Base-by-base conservation (phyloP, 2,888 invertebrate species). In the Blera fallax region DNA sequence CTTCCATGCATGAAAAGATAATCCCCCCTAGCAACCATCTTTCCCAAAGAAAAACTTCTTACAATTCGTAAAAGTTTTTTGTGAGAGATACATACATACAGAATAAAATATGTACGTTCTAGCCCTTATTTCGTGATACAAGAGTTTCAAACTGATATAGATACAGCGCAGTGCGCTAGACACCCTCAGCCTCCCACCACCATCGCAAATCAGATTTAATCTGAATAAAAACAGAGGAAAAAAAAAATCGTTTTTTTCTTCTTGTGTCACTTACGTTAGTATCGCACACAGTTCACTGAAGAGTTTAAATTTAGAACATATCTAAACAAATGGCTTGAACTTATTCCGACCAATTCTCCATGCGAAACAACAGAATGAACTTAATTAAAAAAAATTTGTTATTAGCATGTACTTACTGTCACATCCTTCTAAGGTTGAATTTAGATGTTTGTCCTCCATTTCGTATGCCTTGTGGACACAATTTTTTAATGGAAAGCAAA, bases 141-240 rank as follows among this genome's bases (percentile, higher is more conserved):
- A 69, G 14, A 65, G 58, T 80, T 84, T 4, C 52, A 80, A 70
- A 70, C 69, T 64, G 74, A 34, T 74, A 64, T 74, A 79, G 79
- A 79, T 84, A 84, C 79, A 70, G 67, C 73, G 73, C 73, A 76
- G 16, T 56, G 64, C 54, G 78, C 78, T 79, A 79, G 78, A 62
- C 54, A 62, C 69, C 78, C 78, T 60, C 74, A 69, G 50, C 45
- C 40, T 70, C 48, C 58, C 43, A 32, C 60, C 34, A 32, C 48
- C 43, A 32, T n/a, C 29, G 37, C 10, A 58, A 64, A 50, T 52
- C 24, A 54, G 70, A 74, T 74, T 32, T 60, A 72, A 69, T 77
- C 72, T 79, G 16, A 10, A 50, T 62, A 43, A 73, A 40, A 65
- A 27, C 16, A 43, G 21, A 50, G 43, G 48, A 48, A 34, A 48